Evolutionary conservation across 2,888 invertebrate genomes (phyloP).

Genomic region (Nesidiocoris tenuis): DNA sequence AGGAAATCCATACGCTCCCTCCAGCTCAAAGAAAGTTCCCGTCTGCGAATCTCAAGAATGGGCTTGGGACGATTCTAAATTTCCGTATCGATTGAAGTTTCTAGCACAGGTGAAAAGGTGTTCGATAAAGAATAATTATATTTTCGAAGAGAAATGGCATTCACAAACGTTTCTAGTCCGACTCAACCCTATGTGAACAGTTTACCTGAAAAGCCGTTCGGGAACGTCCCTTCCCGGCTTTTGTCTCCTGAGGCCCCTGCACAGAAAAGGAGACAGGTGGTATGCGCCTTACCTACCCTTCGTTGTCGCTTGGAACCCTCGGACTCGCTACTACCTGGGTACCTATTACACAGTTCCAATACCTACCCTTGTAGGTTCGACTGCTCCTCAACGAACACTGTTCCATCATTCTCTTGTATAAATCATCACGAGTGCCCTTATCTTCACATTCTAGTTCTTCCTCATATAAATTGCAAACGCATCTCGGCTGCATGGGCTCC

Average conservation of each 20-base stretch:
- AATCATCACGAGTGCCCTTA: not conserved
- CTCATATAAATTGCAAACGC: not conserved
- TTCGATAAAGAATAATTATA: too few relatives aligned
- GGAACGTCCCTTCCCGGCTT: not conserved
- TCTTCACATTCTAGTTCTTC: not conserved
- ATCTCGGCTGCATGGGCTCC: not conserved
- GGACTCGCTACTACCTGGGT: not conserved
- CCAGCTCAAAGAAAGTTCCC: too few relatives aligned
- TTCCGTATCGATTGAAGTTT: too few relatives aligned
- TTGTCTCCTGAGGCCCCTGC: not conserved
- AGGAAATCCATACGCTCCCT: too few relatives aligned
- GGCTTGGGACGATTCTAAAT: too few relatives aligned
- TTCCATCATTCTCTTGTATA: not conserved
- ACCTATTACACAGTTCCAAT: not conserved
- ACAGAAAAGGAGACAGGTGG: not conserved
- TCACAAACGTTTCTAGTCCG: too few relatives aligned
- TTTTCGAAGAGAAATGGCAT: not conserved
- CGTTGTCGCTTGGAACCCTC: not conserved
- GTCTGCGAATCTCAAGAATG: too few relatives aligned
- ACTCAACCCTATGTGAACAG: not conserved
- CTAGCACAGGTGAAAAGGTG: too few relatives aligned
- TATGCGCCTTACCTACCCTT: not conserved
- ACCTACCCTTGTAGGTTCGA: not conserved
- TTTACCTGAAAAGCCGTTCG: not conserved
- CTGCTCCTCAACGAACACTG: not conserved